These are phyloP conservation scores for Saguinus imperator DNA, from an alignment of 2,113 vertebrate species.

Conservation along the genomic window DNA sequence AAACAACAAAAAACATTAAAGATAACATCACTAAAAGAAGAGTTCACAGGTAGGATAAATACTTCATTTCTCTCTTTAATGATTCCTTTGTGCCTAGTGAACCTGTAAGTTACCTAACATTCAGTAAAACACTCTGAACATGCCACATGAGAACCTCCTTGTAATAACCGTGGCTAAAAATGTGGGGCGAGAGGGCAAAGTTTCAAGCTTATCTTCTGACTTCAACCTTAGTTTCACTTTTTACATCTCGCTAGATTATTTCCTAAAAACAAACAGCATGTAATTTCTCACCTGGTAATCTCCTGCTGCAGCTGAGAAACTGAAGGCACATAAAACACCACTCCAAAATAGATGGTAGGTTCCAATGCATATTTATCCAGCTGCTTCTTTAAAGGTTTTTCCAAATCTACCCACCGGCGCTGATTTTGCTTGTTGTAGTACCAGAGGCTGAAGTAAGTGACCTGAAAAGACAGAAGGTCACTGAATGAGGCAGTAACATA, in stretches of 20 bases:
- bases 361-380: conserved; percentile 96
- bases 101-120: background rate
- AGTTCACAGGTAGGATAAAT: background rate
- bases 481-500: background rate
- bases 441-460: conserved; percentile 98
- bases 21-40: background rate
- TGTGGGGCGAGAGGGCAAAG: background rate
- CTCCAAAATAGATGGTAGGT: conserved; percentile 97
- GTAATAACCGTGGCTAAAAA: background rate
- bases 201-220: background rate
- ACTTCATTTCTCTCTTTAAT: background rate
- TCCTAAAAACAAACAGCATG: background rate
- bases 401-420: conserved; percentile 97
- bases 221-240: background rate
- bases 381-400: conserved; percentile 98
- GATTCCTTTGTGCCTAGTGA: background rate
- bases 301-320: conserved; percentile 96
- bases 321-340: conserved; percentile 95
- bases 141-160: background rate
- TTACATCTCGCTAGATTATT: background rate
- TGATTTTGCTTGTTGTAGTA: conserved; percentile 98
- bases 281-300: conserved; percentile 92
- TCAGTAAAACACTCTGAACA: background rate
- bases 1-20: background rate
- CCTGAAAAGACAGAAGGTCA: conserved; percentile 83